These are phyloP conservation scores for Pterophyllum scalare DNA, from an alignment of 2,113 vertebrate genomes.

Conservation along the genomic window DNA sequence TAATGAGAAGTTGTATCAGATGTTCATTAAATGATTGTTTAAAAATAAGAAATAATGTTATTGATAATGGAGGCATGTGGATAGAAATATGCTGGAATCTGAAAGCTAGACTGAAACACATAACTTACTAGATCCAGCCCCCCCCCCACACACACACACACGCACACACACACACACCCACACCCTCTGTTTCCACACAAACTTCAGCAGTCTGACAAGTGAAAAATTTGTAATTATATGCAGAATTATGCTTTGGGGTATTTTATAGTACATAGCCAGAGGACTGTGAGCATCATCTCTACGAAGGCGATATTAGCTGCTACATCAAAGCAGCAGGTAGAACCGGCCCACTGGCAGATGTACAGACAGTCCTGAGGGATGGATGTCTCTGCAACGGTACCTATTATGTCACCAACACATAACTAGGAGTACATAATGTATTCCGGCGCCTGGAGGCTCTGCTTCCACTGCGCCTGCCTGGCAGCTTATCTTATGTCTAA, in stretches of 20 bases:
- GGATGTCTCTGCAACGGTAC: not conserved
- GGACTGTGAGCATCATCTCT: not conserved
- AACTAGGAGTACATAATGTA: not conserved
- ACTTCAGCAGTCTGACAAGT: not conserved
- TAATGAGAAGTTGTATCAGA: too few relatives aligned
- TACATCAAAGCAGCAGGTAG: not conserved
- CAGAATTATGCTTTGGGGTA: accelerated
- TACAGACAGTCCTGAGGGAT: constrained; percentile 11
- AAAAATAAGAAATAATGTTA: too few relatives aligned
- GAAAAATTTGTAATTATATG: not conserved
- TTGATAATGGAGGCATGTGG: too few relatives aligned
- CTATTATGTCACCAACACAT: not conserved
- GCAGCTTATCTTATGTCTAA: not conserved
- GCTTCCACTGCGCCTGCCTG: not conserved
- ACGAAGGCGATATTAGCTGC: not conserved
- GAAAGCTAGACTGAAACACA: not conserved
- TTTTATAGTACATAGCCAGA: not conserved
- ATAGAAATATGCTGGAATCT: not conserved
- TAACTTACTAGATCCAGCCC: not conserved
- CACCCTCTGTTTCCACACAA: not conserved
- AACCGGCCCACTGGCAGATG: not conserved
- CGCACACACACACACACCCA: too few relatives aligned
- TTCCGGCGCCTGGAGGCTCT: not conserved
- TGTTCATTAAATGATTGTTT: not conserved
- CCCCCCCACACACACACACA: too few relatives aligned